Percentiles rank a stretch among this genome's conserved stretches.
Evolutionary conservation across 1,140 invertebrate genomes (phyloP).

Genomic region (Achatina immaculata): DNA sequence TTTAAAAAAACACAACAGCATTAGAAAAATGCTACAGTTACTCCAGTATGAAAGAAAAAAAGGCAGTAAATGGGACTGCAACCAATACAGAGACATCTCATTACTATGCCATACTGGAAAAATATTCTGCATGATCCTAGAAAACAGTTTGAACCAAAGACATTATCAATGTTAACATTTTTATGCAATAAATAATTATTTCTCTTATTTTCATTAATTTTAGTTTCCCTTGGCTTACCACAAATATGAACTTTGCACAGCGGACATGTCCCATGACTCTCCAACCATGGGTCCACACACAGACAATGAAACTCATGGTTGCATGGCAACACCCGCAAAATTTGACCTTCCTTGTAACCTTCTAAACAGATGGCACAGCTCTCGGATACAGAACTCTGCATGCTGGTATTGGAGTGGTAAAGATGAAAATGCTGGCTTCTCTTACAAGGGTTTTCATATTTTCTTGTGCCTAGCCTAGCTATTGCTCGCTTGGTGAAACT

Average conservation of each 20-base stretch:
- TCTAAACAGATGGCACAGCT: constrained; percentile 72
- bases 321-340: constrained; percentile 89
- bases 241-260: constrained; percentile 71
- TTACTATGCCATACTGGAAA: too few species aligned
- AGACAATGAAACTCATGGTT: constrained; percentile 94
- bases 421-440: constrained; percentile 48
- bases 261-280: constrained; percentile 66
- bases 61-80: too few species aligned
- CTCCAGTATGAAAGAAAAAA: too few species aligned
- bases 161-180: too few species aligned
- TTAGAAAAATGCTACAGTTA: too few species aligned
- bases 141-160: too few species aligned
- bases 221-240: constrained; percentile 56
- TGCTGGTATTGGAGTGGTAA: constrained; percentile 45
- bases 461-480: constrained; percentile 64
- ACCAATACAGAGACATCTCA: too few species aligned
- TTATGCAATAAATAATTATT: too few species aligned
- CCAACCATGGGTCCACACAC: constrained; percentile 95
- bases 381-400: constrained; percentile 59
- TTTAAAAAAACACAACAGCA: too few species aligned
- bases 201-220: too few species aligned
- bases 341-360: constrained; percentile 69
- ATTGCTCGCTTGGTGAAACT: constrained; percentile 67
- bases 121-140: too few species aligned
- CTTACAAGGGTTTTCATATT: constrained; percentile 55